These are phyloP conservation scores for Odontamblyopus rebecca DNA, from an alignment of 2,797 vertebrate species.

Conservation along the genomic window DNA sequence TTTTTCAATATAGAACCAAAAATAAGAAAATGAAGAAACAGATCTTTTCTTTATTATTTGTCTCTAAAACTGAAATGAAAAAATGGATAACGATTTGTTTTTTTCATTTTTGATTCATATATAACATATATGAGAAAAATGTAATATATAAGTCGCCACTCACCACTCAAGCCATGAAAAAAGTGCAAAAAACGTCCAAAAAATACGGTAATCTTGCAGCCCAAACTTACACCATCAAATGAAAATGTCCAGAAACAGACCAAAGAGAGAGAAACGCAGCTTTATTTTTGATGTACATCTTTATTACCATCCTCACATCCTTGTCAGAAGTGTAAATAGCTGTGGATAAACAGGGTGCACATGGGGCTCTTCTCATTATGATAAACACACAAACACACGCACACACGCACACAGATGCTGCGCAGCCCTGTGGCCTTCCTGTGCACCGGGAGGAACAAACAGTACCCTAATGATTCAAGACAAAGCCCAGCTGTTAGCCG, in stretches of 20 bases:
- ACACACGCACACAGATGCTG: slow-evolving; percentile 20
- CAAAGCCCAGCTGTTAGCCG: slow-evolving; percentile 35
- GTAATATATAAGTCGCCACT: too few species aligned
- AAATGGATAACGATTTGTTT: too few species aligned
- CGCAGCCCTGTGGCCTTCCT: slow-evolving; percentile 24
- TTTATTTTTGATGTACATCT: neutral
- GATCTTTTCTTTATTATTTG: too few species aligned
- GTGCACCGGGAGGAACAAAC: slow-evolving; percentile 27
- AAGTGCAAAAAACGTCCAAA: too few species aligned
- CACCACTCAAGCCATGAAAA: too few species aligned
- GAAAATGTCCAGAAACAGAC: neutral
- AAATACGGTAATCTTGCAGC: too few species aligned
- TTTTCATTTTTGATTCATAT: too few species aligned
- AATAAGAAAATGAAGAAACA: too few species aligned
- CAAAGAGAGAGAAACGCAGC: neutral
- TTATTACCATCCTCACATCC: neutral
- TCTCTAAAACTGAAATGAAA: too few species aligned
- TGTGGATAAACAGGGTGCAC: neutral
- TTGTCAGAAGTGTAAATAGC: slow-evolving; percentile 1
- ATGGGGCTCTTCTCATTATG: neutral
- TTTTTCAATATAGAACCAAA: too few species aligned
- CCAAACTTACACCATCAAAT: too few species aligned
- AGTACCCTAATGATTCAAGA: slow-evolving; percentile 36
- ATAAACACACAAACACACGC: slow-evolving; percentile 17
- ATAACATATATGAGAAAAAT: too few species aligned